A percentile compares a stretch with the other conserved stretches of the same genome.
These are phyloP conservation scores for Chalcis sispes DNA, from an alignment of 2,888 invertebrate species.

Conservation along the genomic window DNA sequence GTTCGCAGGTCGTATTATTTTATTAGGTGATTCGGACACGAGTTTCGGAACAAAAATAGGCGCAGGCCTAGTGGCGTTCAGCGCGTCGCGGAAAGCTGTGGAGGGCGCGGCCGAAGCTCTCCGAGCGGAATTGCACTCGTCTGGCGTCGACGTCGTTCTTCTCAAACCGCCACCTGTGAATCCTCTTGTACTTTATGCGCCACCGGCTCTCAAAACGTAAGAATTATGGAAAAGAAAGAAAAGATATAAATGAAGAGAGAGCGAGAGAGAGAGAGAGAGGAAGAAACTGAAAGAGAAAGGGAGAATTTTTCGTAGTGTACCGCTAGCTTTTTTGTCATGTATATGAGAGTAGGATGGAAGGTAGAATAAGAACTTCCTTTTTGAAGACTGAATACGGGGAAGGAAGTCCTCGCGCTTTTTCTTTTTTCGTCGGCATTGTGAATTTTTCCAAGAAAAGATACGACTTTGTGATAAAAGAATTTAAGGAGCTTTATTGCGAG, in stretches of 20 bases:
- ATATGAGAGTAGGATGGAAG: conserved; percentile 13
- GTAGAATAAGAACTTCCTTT: background rate
- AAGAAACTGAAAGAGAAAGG: conserved; percentile 4
- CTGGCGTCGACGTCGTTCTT: conserved; percentile 85
- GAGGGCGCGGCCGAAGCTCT: conserved; percentile 88
- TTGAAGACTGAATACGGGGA: background rate
- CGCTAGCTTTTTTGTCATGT: background rate
- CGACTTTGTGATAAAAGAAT: background rate
- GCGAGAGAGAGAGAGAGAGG: no score
- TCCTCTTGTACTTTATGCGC: conserved; percentile 68
- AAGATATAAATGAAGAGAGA: conserved; percentile 16
- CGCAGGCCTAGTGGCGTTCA: conserved; percentile 79
- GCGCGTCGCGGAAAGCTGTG: conserved; percentile 84
- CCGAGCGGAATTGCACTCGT: conserved; percentile 82
- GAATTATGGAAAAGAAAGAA: conserved; percentile 37
- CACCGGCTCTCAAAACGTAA: conserved; percentile 71
- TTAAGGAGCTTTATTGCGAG: background rate
- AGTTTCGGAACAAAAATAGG: conserved; percentile 76
- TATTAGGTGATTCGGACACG: conserved; percentile 67
- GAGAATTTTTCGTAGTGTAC: conserved; percentile 14
- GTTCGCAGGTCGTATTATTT: conserved; percentile 68
- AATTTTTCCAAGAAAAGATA: background rate
- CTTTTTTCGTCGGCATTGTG: no score
- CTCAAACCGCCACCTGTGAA: conserved; percentile 80
- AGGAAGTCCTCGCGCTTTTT: no score